Evolutionary conservation across 2,888 invertebrate species (phyloP), one percentile per base, ranked within the genome.

Genomic region (Papilio demoleus): DNA sequence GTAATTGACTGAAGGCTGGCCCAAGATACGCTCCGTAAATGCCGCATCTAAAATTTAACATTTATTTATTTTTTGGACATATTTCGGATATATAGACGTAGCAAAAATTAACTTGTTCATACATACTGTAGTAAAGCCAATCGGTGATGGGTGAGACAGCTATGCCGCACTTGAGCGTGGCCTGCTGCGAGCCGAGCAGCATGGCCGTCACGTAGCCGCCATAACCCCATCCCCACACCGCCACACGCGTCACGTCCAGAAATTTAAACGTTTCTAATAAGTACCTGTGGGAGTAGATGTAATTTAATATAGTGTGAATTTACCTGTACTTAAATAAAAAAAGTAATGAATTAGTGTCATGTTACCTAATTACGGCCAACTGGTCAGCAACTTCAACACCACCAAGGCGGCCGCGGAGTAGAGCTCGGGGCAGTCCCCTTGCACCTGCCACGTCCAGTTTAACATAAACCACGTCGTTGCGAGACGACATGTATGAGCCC

Each of bases 201-300:
- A 97, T 97, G 64, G 97, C 94, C n/a, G 98, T 97, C 42, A 98
- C 97, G 88, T 98, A 99, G 9, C 98, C 99, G 9, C 97, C 99
- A 88, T 98, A 99, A 17, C 98, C 98, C 98, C 98, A 98, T 53
- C 99, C 99, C 98, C 98, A 98, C 68, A 99, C 96, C 9, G 97
- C 98, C 58, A 98, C 97, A 70, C 97, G 94, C 2, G 96, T 95
- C 80, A 96, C 95, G 88, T 98, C 97, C 81, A 98, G 94, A 90
- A 95, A 98, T 81, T 95, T 95, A 78, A 96, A 94, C 60, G 95
- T 96, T 70, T 97, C 95, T 83, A 97, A 92, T 78, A 98, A 94
- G 91, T 97, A 94, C 87, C 96, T 96, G 88, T 4, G 82, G 0
- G 50, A 19, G 38, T 19, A 38, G 31, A 58, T 8, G 14, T 34